Evolutionary conservation across 2,113 vertebrate genomes (phyloP), one percentile per base, ranked within the genome.

Genomic region (Genyomyrus donnyi): DNA sequence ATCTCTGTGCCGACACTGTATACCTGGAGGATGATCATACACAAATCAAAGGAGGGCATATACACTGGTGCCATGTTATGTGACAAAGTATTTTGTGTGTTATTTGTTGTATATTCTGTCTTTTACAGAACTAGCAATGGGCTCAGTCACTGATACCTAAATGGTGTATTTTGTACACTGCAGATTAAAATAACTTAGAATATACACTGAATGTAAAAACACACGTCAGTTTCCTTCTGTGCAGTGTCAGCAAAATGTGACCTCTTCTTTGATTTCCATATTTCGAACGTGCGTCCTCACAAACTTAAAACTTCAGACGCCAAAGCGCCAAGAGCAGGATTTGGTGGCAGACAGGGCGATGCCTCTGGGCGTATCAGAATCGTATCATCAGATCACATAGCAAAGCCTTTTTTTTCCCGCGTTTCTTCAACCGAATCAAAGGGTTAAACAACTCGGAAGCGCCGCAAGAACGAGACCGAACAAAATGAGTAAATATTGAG

Each of bases 401-500:
- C 87, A 27, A n/a, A 50, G 87, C 50, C 31, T 35, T 31, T 24
- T 42, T 42, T 46, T 24, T 11, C 0, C n/a, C 50, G 0, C 17
- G 7, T 87, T 87, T 87, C 15, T 88, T 35, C 31, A 66, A 66
- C 87, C 39, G 10, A 66, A 88, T 88, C 56, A 62, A 88, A 88
- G 53, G 87, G 87, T 66, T 88, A 88, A 88, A 88, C 87, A 66
- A 19, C 19, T 49, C 87, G 8, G 31, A 70, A 70, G n/a, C n/a
- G 19, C 48, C 35, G 56, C 35, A 66, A 88, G 52, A 62, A 66
- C 31, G 87, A 58, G 27, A 45, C 35, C 19, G 87, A 66, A 66
- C 56, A 58, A 66, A 87, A 88, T 88, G 87, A 39, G 56, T 88
- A 88, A 88, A 88, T 88, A 88, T 88, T 88, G 87, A 88, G 87